Base-by-base conservation (phyloP, 2,888 invertebrate genomes). In the Physocephala rufipes region DNA sequence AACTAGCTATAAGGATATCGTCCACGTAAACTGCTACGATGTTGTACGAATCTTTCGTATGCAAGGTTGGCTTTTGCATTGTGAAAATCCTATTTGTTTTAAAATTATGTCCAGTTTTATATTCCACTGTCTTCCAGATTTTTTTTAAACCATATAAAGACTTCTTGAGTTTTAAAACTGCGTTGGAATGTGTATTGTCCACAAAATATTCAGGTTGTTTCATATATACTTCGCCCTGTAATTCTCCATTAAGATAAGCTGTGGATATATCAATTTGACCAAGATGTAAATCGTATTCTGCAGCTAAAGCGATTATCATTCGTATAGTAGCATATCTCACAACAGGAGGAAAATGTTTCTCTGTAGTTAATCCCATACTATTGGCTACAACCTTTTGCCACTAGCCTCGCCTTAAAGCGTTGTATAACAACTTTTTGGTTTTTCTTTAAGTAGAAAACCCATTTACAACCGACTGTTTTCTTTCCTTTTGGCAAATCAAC, bases 91-190 rank as follows among this genome's bases (percentile, higher is more conserved):
- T 53, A 78, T 69, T 2, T 72, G 66, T 12, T 67, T 63, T 0
- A 78, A 24, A 28, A 73, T 71, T 1, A 13, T 21, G 19, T 77
- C 71, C 4, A 76, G 66, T 36, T 74, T 76, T 2, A 26, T 24
- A 53, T 78, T 78, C 76, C 77, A 78, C 36, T 78, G 73, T 1
- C 78, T 70, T 1, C 76, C 75, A 16, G 73, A 71, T 51, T 79
- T 76, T 62, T 77, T 77, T 12, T n/a, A 79, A 65, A 5, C 76
- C 76, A 62, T 78, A 78, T 3, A 78, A 26, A 12, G 74, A 67
- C 67, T 76, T 78, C 12, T 74, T 51, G 4, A 75, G 47, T 30
- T 67, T 72, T 7, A 74, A 65, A 62, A 30, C 55, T 61, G 5
- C 47, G 26, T 55, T 47, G 51, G 12, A 64, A 36, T 2, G 67